A percentile compares a stretch with the other conserved stretches of the same genome.
phyloP scores from a whole-genome alignment of 1,140 invertebrate genomes.

The Drosophila quadrilineata region DNA sequence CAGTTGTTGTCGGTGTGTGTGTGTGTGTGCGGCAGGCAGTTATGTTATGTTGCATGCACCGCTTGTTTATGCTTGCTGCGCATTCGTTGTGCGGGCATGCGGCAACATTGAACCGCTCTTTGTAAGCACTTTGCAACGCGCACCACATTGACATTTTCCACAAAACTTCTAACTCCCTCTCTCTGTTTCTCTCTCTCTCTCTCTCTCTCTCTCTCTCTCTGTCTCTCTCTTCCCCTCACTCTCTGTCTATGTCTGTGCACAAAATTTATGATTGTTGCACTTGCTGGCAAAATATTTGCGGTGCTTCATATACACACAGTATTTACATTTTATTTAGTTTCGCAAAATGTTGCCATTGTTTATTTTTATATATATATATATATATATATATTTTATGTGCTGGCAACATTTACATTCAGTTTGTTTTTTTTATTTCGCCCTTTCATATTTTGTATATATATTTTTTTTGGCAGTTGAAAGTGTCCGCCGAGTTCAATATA shows the following conservation, averaged over 20 bases:
- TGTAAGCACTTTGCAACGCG: background rate
- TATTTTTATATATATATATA: too few species aligned
- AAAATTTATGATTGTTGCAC: constrained; percentile 56
- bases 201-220: too few species aligned
- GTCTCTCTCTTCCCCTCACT: background rate
- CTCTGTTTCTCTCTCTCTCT: background rate
- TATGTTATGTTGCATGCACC: constrained; percentile 26
- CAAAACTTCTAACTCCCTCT: background rate
- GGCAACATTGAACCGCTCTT: constrained; percentile 42
- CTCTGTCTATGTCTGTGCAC: constrained; percentile 12
- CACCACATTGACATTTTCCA: constrained; percentile 48
- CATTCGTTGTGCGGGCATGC: constrained; percentile 58
- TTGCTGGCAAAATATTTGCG: constrained; percentile 55
- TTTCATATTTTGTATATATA: constrained; percentile 3
- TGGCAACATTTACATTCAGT: too few species aligned
- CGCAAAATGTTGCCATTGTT: constrained; percentile 22
- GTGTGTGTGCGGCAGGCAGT: background rate
- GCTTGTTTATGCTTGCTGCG: constrained; percentile 66
- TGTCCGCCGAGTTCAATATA: background rate
- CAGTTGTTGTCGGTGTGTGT: background rate
- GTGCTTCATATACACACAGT: constrained; percentile 5
- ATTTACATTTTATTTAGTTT: constrained; percentile 66
- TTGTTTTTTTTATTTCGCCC: background rate
- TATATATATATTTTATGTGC: too few species aligned
- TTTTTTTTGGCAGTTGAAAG: constrained; percentile 35